Conservation (phyloP, 1,140 invertebrate genomes). For the Sweltsa coloradensis region DNA sequence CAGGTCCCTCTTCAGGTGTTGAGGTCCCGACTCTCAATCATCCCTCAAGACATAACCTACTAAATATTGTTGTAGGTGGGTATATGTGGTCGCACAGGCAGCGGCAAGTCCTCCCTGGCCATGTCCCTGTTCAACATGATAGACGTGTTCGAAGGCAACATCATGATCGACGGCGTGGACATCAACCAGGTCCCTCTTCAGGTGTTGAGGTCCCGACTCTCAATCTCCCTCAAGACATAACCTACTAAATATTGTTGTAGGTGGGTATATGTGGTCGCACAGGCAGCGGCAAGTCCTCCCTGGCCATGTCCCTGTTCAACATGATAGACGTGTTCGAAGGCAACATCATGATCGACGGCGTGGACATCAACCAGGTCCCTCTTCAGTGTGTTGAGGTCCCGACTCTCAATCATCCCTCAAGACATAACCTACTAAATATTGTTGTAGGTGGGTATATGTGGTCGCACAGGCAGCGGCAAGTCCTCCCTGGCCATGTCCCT, state of each 20-base stretch:
- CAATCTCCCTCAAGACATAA: no score
- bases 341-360: slow-evolving; percentile 52
- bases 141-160: slow-evolving; percentile 43
- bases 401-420: slow-evolving; percentile 43
- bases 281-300: slow-evolving; percentile 67
- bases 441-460: slow-evolving; percentile 73
- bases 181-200: slow-evolving; percentile 51
- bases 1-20: slow-evolving; percentile 53
- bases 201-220: slow-evolving; percentile 45
- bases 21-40: slow-evolving; percentile 45
- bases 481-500: slow-evolving; percentile 59
- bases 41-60: slow-evolving; percentile 55
- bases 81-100: slow-evolving; percentile 66
- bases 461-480: slow-evolving; percentile 68
- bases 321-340: slow-evolving; percentile 48
- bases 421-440: no score
- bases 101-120: slow-evolving; percentile 64
- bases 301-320: slow-evolving; percentile 54
- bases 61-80: no score
- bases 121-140: slow-evolving; percentile 56
- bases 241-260: no score
- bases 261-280: slow-evolving; percentile 68
- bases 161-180: slow-evolving; percentile 55
- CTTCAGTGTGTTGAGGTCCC: slow-evolving; percentile 51
- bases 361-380: slow-evolving; percentile 50